These are phyloP conservation scores for Pituophis catenifer DNA, from an alignment of 2,113 vertebrate genomes.

Conservation along the genomic window DNA sequence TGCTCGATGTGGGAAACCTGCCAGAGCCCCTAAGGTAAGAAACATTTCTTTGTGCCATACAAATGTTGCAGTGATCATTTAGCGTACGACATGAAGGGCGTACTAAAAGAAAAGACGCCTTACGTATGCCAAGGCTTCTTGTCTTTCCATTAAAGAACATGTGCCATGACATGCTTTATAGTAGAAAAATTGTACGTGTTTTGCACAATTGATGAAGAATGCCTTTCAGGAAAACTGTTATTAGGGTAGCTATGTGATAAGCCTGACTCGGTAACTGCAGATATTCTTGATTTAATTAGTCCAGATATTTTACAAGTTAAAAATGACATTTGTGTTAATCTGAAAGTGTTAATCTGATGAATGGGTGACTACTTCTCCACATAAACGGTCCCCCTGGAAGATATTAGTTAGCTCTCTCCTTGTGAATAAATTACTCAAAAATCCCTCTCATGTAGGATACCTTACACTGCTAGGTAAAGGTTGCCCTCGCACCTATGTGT, in stretches of 20 bases:
- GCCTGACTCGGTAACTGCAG: neutral
- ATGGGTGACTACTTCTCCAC: neutral
- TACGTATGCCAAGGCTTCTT: too few relatives aligned
- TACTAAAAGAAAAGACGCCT: neutral
- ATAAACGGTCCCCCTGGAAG: neutral
- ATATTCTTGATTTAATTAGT: neutral
- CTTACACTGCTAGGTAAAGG: neutral
- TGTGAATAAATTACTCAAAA: neutral
- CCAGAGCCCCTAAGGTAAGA: slow-evolving; percentile 85
- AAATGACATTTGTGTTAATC: neutral
- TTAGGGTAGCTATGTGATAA: neutral
- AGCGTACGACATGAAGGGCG: neutral
- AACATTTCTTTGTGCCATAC: neutral
- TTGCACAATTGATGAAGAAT: neutral
- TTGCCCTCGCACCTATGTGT: too few relatives aligned
- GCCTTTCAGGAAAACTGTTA: neutral
- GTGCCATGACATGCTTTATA: neutral
- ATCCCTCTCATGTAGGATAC: neutral
- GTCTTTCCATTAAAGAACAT: neutral
- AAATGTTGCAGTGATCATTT: slow-evolving; percentile 31
- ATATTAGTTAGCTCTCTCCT: neutral
- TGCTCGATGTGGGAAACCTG: slow-evolving; percentile 81
- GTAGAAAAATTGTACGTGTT: neutral
- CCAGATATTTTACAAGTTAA: neutral
- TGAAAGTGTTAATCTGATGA: neutral